Base-by-base conservation (phyloP, 2,797 vertebrate genomes). In the Parauchenoglanis punctatus region DNA sequence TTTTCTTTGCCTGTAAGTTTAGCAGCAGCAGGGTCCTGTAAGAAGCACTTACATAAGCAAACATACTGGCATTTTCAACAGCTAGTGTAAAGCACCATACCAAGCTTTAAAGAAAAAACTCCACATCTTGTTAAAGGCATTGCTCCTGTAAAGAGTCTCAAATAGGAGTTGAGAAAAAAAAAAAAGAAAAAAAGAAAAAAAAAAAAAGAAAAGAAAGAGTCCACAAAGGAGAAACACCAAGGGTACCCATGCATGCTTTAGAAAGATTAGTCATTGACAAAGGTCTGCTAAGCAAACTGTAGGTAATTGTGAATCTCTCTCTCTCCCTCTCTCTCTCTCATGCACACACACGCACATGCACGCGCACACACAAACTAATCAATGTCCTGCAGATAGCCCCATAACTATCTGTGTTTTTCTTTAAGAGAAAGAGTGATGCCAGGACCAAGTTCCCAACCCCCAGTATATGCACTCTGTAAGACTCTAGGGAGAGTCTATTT, bases 21-120 rank as follows among this genome's bases (percentile, higher is more conserved):
- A 73, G 28, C 54, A 59, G 67, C 70, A 77, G 72, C 61, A 68
- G 54, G 76, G 76, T 67, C 35, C 87, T 68, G 65, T 56, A 68
- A 89, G 86, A 88, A 93, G 87, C 85, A 86, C 87, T 94, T 94
- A 94, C 52, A 90, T 93, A 94, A 94, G 18, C 56, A 65, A 80
- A n/a, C 31, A 84, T 63, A 5, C 86, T 85, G 84, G 88, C 91
- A 92, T 92, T 88, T 88, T 58, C 56, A 85, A 81, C 84, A 86
- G 28, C 49, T 46, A 49, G 40, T 63, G 61, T 52, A 88, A 84
- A 65, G 35, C 70, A 77, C 23, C 72, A 61, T 11, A 83, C 20
- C 25, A 81, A 28, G 28, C 12, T 59, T 59, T 17, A 78, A 59
- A 68, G 28, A 28, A 52, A 18, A 31, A 77, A 6, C 23, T 77